A percentile compares a stretch with the other conserved stretches of the same genome.
Evolutionary conservation across 2,888 invertebrate genomes (phyloP).

Genomic region (Bugulina stolonifera): DNA sequence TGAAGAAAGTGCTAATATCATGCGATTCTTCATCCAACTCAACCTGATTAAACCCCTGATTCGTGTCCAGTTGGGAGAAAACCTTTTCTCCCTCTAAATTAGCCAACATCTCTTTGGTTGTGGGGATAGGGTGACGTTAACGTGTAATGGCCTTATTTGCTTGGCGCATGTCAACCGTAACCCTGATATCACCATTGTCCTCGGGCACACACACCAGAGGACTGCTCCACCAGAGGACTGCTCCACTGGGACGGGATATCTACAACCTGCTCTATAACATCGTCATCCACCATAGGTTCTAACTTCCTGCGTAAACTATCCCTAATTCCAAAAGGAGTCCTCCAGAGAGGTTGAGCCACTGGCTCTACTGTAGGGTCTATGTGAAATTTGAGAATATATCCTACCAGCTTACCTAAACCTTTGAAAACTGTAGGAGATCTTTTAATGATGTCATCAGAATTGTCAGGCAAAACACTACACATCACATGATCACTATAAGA

Average conservation of each 20-base stretch:
- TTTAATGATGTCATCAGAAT: not conserved
- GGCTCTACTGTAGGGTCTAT: not conserved
- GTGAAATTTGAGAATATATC: not conserved
- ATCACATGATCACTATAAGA: not conserved
- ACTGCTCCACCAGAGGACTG: not conserved
- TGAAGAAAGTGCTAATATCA: not conserved
- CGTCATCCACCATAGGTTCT: not conserved
- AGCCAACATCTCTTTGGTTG: slow-evolving; percentile 1
- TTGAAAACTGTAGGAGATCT: not conserved
- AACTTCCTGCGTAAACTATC: not conserved
- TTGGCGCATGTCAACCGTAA: not conserved
- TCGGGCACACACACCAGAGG: not conserved
- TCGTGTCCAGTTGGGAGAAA: not conserved
- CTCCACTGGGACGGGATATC: not conserved
- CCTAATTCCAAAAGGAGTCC: not conserved
- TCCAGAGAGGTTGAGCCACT: not conserved
- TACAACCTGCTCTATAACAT: not conserved
- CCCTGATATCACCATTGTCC: not conserved
- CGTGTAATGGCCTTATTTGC: not conserved
- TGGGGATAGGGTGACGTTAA: not conserved
- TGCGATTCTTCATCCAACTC: not conserved
- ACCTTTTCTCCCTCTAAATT: not conserved
- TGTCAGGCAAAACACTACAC: not conserved
- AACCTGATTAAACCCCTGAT: not conserved
- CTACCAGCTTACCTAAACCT: not conserved